A percentile compares a stretch with the other conserved stretches of the same genome.
These are phyloP conservation scores for Stictocephala bisonia DNA, from an alignment of 2,888 invertebrate genomes.

Conservation along the genomic window DNA sequence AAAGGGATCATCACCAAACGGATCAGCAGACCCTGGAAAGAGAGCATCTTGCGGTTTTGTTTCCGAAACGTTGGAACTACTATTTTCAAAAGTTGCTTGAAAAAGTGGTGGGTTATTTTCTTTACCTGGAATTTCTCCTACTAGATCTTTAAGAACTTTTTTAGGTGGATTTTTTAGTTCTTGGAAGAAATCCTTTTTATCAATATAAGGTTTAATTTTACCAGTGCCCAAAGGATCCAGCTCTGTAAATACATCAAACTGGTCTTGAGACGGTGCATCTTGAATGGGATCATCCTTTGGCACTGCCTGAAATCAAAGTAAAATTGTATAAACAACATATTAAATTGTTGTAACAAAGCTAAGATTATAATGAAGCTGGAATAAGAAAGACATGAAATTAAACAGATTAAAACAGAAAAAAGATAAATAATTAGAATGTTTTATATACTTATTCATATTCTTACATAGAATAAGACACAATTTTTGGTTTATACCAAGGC, in stretches of 20 bases:
- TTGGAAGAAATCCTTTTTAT: conserved; percentile 96
- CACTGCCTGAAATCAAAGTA: conserved; percentile 5
- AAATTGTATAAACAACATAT: too few species aligned
- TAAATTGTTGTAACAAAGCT: too few species aligned
- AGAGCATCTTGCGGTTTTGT: conserved; percentile 44
- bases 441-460: too few species aligned
- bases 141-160: conserved; percentile 90
- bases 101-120: conserved; percentile 60
- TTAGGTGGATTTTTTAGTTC: conserved; percentile 95
- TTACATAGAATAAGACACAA: too few species aligned
- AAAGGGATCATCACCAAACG: conserved; percentile 80
- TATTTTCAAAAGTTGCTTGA: conserved; percentile 60
- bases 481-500: too few species aligned
- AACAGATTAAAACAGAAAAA: too few species aligned
- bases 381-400: too few species aligned
- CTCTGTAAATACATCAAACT: conserved; percentile 87
- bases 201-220: conserved; percentile 91
- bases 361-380: too few species aligned
- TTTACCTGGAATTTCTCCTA: conserved; percentile 61
- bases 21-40: conserved; percentile 65
- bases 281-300: conserved; percentile 29
- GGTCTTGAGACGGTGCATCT: conserved; percentile 43
- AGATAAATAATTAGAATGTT: too few species aligned
- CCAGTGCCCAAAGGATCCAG: conserved; percentile 94
- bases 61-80: conserved; percentile 35